phyloP scores from a whole-genome alignment of 64 coral and sea anemone genomes.

The Montipora efflorescens region DNA sequence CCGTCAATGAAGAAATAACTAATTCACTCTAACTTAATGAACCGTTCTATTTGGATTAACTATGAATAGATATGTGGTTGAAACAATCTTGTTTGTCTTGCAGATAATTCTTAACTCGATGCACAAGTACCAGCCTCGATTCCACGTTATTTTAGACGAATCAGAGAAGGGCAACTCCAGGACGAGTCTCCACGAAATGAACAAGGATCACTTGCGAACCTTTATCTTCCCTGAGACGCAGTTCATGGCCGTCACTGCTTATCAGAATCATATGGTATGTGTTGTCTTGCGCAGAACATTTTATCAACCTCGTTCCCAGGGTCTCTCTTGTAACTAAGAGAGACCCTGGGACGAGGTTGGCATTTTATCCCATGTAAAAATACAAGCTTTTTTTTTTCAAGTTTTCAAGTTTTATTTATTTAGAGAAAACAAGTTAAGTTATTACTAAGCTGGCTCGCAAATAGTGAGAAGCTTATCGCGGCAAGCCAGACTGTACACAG shows the following conservation, averaged over 20 bases:
- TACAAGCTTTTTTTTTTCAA: too few species aligned
- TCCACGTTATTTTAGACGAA: conserved; percentile 91
- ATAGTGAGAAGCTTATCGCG: too few species aligned
- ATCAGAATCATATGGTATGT: conserved; percentile 84
- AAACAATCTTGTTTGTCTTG: conserved; percentile 11
- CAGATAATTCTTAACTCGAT: conserved; percentile 99
- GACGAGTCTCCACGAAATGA: conserved; percentile 81
- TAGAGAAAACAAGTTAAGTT: too few species aligned
- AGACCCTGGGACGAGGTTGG: too few species aligned
- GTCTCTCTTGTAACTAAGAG: too few species aligned
- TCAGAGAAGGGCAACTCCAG: conserved; percentile 75
- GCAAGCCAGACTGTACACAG: too few species aligned
- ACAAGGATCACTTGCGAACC: conserved; percentile 88
- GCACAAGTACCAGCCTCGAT: conserved; percentile 99
- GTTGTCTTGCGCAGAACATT: not conserved
- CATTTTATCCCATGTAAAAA: too few species aligned
- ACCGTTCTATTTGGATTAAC: not conserved
- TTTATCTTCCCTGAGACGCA: conserved; percentile 97
- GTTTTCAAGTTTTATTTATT: too few species aligned
- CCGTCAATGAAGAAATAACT: too few species aligned
- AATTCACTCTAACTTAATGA: too few species aligned
- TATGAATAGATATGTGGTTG: not conserved
- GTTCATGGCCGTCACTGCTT: conserved; percentile 99
- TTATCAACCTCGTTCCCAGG: not conserved
- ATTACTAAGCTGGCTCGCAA: too few species aligned